Conservation (phyloP, 2,888 invertebrate species). For the Stenurella melanura region DNA sequence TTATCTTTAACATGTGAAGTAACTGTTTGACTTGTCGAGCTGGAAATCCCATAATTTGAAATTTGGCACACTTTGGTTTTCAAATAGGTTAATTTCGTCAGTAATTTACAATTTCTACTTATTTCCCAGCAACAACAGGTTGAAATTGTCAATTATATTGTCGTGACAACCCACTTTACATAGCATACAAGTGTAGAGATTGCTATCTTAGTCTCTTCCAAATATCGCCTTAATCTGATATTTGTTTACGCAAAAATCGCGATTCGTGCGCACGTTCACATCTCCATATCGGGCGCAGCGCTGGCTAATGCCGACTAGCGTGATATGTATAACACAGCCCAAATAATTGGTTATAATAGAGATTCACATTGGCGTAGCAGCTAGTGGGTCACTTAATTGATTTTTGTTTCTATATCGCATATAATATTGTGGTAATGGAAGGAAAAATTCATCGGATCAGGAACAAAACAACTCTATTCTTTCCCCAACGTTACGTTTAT, state of each 20-base stretch:
- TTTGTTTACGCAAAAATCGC: conserved; percentile 59
- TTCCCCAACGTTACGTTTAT: no score
- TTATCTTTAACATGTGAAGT: background rate
- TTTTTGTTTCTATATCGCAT: background rate
- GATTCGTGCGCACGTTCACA: conserved; percentile 58
- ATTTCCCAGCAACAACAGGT: conserved; percentile 32
- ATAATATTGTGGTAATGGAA: no score
- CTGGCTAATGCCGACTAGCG: conserved; percentile 42
- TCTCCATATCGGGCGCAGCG: conserved; percentile 53
- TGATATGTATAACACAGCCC: conserved; percentile 57
- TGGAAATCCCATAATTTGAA: background rate
- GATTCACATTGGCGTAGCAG: conserved; percentile 10
- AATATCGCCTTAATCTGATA: conserved; percentile 61
- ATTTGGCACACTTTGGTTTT: conserved; percentile 1
- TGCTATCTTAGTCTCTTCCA: conserved; percentile 54
- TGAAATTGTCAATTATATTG: conserved; percentile 61
- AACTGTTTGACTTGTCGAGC: background rate
- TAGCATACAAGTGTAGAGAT: conserved; percentile 57
- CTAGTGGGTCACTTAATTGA: background rate
- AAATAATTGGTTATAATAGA: conserved; percentile 51
- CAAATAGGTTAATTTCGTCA: background rate
- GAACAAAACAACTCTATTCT: no score
- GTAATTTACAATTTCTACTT: conserved; percentile 19
- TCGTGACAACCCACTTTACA: conserved; percentile 62
- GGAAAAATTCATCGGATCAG: no score